A percentile compares a stretch with the other conserved stretches of the same genome.
These are phyloP conservation scores for Apodemia mormo DNA, from an alignment of 2,888 invertebrate genomes.

Conservation along the genomic window DNA sequence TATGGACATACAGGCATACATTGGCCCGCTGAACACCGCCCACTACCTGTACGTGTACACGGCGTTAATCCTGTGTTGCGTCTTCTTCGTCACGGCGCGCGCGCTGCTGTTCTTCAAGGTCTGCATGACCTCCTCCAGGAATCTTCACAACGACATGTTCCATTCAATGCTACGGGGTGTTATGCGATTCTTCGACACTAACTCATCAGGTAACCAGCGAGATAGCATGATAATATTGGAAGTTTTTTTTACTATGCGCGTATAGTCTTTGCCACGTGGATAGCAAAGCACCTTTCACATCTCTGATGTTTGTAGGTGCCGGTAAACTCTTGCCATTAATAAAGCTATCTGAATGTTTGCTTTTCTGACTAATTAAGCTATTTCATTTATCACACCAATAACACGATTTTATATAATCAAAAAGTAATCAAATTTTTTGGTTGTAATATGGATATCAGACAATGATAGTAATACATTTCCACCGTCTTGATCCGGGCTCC, in stretches of 20 bases:
- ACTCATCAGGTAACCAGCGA: constrained; percentile 84
- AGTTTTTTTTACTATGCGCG: not conserved
- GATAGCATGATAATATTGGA: not conserved
- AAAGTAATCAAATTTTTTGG: too few species aligned
- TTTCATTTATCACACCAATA: too few species aligned
- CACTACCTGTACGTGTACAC: constrained; percentile 73
- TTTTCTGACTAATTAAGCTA: too few species aligned
- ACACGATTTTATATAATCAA: too few species aligned
- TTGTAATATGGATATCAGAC: too few species aligned
- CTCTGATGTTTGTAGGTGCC: too few species aligned
- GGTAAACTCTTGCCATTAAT: too few species aligned
- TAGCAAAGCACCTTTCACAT: too few species aligned
- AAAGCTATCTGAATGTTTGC: too few species aligned
- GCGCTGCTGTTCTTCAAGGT: constrained; percentile 87
- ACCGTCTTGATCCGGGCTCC: too few species aligned
- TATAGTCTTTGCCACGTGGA: too few species aligned
- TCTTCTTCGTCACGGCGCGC: constrained; percentile 81
- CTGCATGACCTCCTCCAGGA: constrained; percentile 88
- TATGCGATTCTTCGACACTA: constrained; percentile 93
- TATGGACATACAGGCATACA: constrained; percentile 66
- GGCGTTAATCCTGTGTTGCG: constrained; percentile 69
- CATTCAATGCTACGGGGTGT: constrained; percentile 87
- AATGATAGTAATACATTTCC: too few species aligned
- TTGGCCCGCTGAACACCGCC: constrained; percentile 68
- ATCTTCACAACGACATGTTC: constrained; percentile 93